Percentiles rank a stretch among this genome's conserved stretches.
phyloP scores from a whole-genome alignment of 1,140 invertebrate species.

The Scaptodrosophila lebanonensis region DNA sequence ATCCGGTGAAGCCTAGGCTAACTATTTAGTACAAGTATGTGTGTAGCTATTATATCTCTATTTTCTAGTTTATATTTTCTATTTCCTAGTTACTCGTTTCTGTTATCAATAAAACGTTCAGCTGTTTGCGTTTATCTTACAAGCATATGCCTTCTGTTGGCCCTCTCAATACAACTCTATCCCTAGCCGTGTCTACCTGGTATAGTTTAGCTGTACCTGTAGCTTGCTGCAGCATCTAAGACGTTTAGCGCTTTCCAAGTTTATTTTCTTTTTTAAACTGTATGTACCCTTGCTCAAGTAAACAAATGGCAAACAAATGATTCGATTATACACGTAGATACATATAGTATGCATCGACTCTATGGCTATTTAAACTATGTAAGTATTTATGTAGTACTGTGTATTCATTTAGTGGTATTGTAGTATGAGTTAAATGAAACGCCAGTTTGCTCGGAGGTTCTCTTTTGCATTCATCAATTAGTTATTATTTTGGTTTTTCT shows the following conservation, averaged over 20 bases:
- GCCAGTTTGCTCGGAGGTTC: slow-evolving; percentile 70
- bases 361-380: slow-evolving; percentile 62
- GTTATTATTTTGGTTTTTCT: slow-evolving; percentile 19
- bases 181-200: slow-evolving; percentile 11
- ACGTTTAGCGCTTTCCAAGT: slow-evolving; percentile 73
- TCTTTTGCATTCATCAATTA: slow-evolving; percentile 26
- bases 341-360: slow-evolving; percentile 42
- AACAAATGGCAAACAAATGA: slow-evolving; percentile 19
- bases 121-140: slow-evolving; percentile 37
- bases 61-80: slow-evolving; percentile 39
- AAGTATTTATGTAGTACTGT: slow-evolving; percentile 52
- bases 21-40: neutral
- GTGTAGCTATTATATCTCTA: slow-evolving; percentile 12
- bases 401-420: slow-evolving; percentile 22
- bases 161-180: slow-evolving; percentile 16
- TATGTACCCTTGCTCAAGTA: slow-evolving; percentile 57
- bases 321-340: neutral
- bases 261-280: slow-evolving; percentile 42
- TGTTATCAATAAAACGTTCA: slow-evolving; percentile 13
- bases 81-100: neutral
- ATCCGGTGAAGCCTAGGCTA: slow-evolving; percentile 4
- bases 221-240: slow-evolving; percentile 51
- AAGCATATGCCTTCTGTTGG: slow-evolving; percentile 57
- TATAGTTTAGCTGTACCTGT: slow-evolving; percentile 36
- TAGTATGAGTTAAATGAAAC: slow-evolving; percentile 59